These are phyloP conservation scores for Eupleurogrammus muticus DNA, from an alignment of 2,797 vertebrate genomes.

Conservation along the genomic window DNA sequence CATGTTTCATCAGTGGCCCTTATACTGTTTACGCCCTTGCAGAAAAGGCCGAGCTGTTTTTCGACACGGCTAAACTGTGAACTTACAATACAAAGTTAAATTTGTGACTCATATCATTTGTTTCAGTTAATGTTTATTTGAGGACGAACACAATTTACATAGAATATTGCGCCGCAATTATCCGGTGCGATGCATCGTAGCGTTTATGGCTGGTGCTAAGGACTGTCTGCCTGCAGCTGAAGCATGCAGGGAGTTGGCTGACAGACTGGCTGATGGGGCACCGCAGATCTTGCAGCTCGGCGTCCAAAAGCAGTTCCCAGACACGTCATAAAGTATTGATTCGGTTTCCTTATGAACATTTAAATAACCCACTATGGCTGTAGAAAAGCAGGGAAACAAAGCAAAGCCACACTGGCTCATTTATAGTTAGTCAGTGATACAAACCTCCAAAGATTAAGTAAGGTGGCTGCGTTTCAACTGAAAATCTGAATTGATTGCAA, in stretches of 20 bases:
- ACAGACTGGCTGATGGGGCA: neutral
- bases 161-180: too few species aligned
- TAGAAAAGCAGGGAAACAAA: neutral
- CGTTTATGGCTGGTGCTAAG: too few species aligned
- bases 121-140: too few species aligned
- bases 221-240: neutral
- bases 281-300: slow-evolving; percentile 5
- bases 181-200: too few species aligned
- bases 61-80: neutral
- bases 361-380: neutral
- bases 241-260: slow-evolving; percentile 4
- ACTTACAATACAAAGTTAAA: too few species aligned
- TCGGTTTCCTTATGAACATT: slow-evolving; percentile 2
- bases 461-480: neutral
- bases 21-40: neutral
- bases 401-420: neutral
- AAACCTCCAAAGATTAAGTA: neutral
- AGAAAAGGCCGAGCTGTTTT: neutral
- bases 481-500: too few species aligned
- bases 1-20: too few species aligned
- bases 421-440: neutral
- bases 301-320: neutral
- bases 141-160: too few species aligned
- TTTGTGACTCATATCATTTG: too few species aligned
- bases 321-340: slow-evolving; percentile 27